Evolutionary conservation across 2,888 invertebrate genomes (phyloP).

Genomic region (Phragmatobia fuliginosa): DNA sequence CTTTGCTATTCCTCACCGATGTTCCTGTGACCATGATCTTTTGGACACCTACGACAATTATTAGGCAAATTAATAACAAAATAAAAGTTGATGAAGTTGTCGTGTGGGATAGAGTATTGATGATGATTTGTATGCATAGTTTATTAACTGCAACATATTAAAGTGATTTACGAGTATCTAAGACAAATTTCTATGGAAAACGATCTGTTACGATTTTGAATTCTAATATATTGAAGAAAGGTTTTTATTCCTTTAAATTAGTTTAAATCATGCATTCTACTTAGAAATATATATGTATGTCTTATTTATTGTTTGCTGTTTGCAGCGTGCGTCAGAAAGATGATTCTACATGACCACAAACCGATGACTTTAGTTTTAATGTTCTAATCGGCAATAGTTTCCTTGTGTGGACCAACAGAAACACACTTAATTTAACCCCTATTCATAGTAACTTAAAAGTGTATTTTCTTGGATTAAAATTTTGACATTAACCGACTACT

Average conservation of each 20-base stretch:
- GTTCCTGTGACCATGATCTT: conserved; percentile 98
- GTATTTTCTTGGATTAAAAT: no score
- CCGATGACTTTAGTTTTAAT: not conserved
- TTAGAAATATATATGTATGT: no score
- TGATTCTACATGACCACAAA: not conserved
- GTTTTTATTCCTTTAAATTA: no score
- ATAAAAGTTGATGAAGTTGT: no score
- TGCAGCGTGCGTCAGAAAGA: not conserved
- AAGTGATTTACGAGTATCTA: not conserved
- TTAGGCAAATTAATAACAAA: not conserved
- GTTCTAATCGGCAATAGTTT: not conserved
- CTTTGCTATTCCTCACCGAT: conserved; percentile 95
- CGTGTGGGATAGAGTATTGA: no score
- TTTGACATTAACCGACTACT: no score
- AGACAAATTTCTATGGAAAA: not conserved
- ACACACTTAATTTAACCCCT: not conserved
- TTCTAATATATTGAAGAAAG: not conserved
- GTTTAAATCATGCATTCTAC: no score
- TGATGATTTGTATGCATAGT: not conserved
- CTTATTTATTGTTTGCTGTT: not conserved
- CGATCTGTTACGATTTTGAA: not conserved
- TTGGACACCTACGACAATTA: conserved; percentile 90
- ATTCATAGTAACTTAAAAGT: not conserved
- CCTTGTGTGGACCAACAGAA: not conserved
- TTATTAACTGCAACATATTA: not conserved